These are phyloP conservation scores for Coreius guichenoti DNA, from an alignment of 2,797 vertebrate genomes.

Conservation along the genomic window DNA sequence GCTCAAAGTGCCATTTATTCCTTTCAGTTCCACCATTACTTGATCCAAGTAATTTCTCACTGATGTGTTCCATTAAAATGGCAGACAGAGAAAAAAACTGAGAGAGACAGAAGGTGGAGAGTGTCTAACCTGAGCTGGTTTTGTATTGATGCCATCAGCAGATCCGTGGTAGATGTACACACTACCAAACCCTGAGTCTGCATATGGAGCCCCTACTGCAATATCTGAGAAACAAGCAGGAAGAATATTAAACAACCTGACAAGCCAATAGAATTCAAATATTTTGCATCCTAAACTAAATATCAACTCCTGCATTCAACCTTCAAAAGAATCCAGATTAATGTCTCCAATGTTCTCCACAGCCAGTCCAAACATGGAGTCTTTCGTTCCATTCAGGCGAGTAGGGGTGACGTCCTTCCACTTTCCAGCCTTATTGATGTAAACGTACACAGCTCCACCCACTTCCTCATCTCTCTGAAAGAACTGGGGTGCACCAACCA, in stretches of 20 bases:
- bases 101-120: constrained; percentile 11
- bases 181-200: constrained; percentile 83
- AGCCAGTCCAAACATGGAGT: constrained; percentile 97
- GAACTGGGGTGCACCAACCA: constrained; percentile 95
- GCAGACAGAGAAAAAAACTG: constrained; percentile 15
- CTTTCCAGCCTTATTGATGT: constrained; percentile 87
- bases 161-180: constrained; percentile 96
- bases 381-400: constrained; percentile 87
- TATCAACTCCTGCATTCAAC: constrained; percentile 70
- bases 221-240: constrained; percentile 82
- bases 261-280: neutral
- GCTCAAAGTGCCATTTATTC: neutral
- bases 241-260: neutral
- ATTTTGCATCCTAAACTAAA: neutral
- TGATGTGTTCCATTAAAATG: constrained; percentile 34
- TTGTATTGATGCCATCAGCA: constrained; percentile 83
- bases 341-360: constrained; percentile 93
- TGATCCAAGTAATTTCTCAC: constrained; percentile 15
- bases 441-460: constrained; percentile 93
- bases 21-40: constrained; percentile 8
- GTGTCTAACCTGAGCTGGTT: constrained; percentile 85
- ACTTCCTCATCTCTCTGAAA: constrained; percentile 90
- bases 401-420: constrained; percentile 84
- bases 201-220: constrained; percentile 92
- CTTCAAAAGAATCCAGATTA: constrained; percentile 91